These are phyloP conservation scores for Ciconia stormi DNA, from an alignment of 2,113 vertebrate species.

Conservation along the genomic window DNA sequence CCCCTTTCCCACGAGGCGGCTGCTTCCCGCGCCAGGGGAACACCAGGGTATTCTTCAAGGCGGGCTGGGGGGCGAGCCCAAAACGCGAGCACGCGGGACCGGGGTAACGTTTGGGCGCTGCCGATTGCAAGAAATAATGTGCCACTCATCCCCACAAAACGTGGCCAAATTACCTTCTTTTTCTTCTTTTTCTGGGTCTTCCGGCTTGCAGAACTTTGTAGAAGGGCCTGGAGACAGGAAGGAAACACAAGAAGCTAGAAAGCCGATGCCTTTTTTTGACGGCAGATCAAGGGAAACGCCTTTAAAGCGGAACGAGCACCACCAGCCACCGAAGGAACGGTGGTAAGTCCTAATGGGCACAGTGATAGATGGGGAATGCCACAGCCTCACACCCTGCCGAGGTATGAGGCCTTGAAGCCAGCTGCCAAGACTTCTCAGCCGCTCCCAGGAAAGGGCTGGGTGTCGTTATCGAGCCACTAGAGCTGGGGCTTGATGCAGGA, in stretches of 20 bases:
- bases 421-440: background rate
- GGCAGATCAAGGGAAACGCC: background rate
- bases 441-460: background rate
- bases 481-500: background rate
- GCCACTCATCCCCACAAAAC: background rate
- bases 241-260: background rate
- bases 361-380: background rate
- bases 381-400: background rate
- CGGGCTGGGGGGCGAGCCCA: background rate
- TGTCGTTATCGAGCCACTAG: fast-evolving
- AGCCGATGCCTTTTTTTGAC: fast-evolving
- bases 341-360: background rate
- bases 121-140: background rate
- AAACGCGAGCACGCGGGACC: background rate
- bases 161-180: slow-evolving; percentile 86
- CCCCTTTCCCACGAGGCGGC: background rate
- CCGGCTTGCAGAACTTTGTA: slow-evolving; percentile 95
- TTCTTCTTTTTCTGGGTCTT: slow-evolving; percentile 99
- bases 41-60: fast-evolving
- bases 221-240: slow-evolving; percentile 80
- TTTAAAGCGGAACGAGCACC: fast-evolving
- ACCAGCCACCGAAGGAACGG: background rate
- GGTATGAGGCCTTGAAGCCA: background rate
- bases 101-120: fast-evolving
- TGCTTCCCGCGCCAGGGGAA: background rate